A percentile compares a stretch with the other conserved stretches of the same genome.
Conservation (phyloP, 2,888 invertebrate species). For the Agrochola lota region DNA sequence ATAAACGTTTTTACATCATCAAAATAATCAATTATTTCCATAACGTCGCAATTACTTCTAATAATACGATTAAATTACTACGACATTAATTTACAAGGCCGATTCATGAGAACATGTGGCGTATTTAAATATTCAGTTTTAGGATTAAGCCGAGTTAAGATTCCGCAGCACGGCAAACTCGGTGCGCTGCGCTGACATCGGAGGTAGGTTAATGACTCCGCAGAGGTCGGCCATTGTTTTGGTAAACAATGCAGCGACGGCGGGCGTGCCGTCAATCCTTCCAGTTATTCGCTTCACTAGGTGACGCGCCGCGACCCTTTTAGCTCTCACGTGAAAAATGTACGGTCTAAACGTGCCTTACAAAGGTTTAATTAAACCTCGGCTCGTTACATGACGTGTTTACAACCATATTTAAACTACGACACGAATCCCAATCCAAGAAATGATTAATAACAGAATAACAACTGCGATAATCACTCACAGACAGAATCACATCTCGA, state of each 20-base stretch:
- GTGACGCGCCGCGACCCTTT: slow-evolving; percentile 83
- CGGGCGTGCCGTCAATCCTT: slow-evolving; percentile 84
- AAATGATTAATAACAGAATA: slow-evolving; percentile 56
- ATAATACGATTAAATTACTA: slow-evolving; percentile 35
- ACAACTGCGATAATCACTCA: slow-evolving; percentile 47
- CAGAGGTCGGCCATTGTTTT: slow-evolving; percentile 89
- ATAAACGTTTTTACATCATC: slow-evolving; percentile 43
- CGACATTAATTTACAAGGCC: slow-evolving; percentile 38
- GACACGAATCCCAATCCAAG: slow-evolving; percentile 20
- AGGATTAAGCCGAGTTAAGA: slow-evolving; percentile 74
- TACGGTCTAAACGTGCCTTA: slow-evolving; percentile 68
- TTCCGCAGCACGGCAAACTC: slow-evolving; percentile 72
- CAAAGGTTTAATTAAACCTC: slow-evolving; percentile 72
- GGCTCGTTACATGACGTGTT: slow-evolving; percentile 59
- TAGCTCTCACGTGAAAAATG: slow-evolving; percentile 80
- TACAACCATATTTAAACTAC: slow-evolving; percentile 59
- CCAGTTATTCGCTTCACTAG: slow-evolving; percentile 85
- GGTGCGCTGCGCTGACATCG: slow-evolving; percentile 76
- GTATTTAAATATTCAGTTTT: slow-evolving; percentile 65
- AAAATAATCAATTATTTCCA: slow-evolving; percentile 55
- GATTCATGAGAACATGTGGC: slow-evolving; percentile 40
- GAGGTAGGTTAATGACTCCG: slow-evolving; percentile 89
- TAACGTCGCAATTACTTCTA: slow-evolving; percentile 38
- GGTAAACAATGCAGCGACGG: slow-evolving; percentile 86
- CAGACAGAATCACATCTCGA: slow-evolving; percentile 46